These are phyloP conservation scores for Penaeus vannamei DNA, from an alignment of 1,140 invertebrate genomes.

Conservation along the genomic window DNA sequence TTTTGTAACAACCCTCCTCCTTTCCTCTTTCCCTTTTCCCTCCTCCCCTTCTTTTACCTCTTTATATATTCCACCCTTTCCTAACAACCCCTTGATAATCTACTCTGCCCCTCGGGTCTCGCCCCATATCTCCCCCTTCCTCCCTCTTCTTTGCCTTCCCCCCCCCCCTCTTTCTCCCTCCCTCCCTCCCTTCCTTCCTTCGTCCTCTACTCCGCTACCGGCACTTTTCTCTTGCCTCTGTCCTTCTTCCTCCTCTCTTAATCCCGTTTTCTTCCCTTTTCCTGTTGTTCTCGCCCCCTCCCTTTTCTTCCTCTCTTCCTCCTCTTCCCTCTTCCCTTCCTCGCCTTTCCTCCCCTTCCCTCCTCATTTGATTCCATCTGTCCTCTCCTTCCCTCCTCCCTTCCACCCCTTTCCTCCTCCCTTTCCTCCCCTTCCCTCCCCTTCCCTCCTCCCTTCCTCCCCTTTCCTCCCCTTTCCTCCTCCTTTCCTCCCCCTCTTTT, in stretches of 20 bases:
- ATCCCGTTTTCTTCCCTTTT: neutral
- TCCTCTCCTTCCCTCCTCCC: neutral
- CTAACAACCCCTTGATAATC: slow-evolving; percentile 6
- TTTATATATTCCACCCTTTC: neutral
- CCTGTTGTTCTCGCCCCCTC: neutral
- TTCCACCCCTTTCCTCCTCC: neutral
- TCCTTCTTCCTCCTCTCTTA: neutral
- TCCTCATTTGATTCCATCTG: neutral
- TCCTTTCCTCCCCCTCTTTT: neutral
- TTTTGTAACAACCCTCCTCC: neutral
- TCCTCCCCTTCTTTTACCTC: neutral
- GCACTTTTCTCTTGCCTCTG: neutral
- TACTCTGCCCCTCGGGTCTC: neutral
- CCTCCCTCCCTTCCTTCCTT: too few relatives aligned
- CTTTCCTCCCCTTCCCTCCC: too few relatives aligned
- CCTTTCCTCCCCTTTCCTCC: neutral
- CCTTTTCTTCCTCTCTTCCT: neutral
- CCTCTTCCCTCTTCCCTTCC: neutral
- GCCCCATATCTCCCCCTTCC: neutral
- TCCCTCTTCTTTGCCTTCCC: neutral
- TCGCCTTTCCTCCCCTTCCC: neutral
- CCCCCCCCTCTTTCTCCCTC: neutral
- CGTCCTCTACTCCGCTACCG: too few relatives aligned
- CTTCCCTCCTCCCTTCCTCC: too few relatives aligned
- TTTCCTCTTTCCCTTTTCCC: neutral